These are phyloP conservation scores for silkworm (Bombyx mori) DNA, from an alignment of 1,140 invertebrate species.

Conservation along the genomic window DNA sequence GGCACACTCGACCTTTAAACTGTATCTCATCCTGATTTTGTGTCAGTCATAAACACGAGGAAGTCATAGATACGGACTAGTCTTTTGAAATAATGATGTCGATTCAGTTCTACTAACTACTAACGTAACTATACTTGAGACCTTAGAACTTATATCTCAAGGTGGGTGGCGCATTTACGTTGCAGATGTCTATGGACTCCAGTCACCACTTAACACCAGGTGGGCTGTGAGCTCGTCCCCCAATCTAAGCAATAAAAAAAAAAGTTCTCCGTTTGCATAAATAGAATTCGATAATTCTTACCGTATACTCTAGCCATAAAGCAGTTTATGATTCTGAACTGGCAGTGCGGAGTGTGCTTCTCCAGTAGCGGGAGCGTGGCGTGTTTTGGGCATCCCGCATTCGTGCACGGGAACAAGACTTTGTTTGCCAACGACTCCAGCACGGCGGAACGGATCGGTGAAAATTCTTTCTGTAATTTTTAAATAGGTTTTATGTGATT, in stretches of 20 bases:
- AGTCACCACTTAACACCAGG: no score
- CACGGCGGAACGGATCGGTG: constrained; percentile 48
- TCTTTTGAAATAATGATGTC: neutral
- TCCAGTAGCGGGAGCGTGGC: constrained; percentile 49
- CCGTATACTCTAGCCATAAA: constrained; percentile 68
- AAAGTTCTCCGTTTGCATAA: neutral
- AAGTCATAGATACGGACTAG: no score
- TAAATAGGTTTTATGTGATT: neutral
- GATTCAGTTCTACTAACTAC: no score
- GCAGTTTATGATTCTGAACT: constrained; percentile 59
- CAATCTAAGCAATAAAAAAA: no score
- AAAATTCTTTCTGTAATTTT: constrained; percentile 60
- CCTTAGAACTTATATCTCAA: no score
- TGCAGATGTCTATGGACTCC: no score
- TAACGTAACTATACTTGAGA: no score
- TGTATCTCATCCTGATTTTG: no score
- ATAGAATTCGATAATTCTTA: constrained; percentile 20
- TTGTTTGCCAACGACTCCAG: constrained; percentile 65
- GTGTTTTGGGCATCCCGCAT: constrained; percentile 53
- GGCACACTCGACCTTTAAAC: no score
- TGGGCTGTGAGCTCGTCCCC: no score
- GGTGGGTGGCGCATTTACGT: no score
- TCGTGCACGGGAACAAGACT: constrained; percentile 62
- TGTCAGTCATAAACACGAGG: no score
- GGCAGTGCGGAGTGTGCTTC: constrained; percentile 53